phyloP scores from a whole-genome alignment of 2,888 invertebrate genomes.

The Hydrotaea cyrtoneurina region DNA sequence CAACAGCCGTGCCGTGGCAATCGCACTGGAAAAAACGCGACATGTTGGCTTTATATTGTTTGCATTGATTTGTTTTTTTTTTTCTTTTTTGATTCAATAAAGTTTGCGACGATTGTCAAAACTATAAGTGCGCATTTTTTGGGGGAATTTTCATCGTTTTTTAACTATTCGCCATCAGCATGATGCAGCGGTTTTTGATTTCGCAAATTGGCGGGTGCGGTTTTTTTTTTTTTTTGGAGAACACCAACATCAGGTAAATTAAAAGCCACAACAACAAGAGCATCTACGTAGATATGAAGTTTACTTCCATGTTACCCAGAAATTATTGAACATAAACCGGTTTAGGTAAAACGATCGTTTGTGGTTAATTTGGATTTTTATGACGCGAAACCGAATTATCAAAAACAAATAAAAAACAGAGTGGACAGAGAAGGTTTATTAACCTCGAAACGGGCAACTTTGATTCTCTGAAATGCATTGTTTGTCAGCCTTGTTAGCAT shows the following conservation, averaged over 20 bases:
- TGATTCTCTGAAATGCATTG: background rate
- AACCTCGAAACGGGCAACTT: background rate
- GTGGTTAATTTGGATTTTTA: conserved; percentile 6
- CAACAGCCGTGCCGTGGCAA: background rate
- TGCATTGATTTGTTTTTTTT: no score
- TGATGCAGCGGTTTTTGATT: conserved; percentile 4
- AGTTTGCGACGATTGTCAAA: conserved; percentile 3
- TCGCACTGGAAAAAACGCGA: background rate
- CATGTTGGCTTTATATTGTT: background rate
- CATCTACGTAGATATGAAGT: no score
- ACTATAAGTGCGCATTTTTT: conserved; percentile 29
- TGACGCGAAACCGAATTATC: conserved; percentile 2
- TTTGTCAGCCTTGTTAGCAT: background rate
- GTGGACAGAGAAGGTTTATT: background rate
- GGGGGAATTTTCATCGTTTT: background rate
- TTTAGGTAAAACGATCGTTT: background rate
- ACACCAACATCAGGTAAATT: no score
- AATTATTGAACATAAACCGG: conserved; percentile 1
- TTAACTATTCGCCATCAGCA: conserved; percentile 1
- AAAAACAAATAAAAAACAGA: background rate
- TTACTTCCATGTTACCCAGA: conserved; percentile 11
- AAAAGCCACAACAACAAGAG: background rate
- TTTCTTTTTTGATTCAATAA: background rate
- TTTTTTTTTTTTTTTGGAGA: background rate
- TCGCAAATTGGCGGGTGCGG: background rate